Base-by-base conservation (phyloP, 2,113 vertebrate genomes). In the Drymodes brunneopygia region DNA sequence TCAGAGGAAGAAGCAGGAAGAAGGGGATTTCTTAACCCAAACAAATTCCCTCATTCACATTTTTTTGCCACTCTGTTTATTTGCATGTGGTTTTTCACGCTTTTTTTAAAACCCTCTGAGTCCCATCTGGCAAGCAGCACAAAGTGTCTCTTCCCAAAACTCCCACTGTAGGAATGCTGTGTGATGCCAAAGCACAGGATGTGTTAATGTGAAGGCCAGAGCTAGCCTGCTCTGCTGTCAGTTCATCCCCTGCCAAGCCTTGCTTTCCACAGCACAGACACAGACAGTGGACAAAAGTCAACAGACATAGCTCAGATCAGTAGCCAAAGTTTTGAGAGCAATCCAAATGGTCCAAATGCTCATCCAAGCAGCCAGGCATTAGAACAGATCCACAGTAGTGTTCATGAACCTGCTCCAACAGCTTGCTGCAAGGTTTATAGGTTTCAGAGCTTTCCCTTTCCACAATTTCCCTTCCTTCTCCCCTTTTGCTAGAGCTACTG, bases 381-480 rank as follows among this genome's bases (percentile, higher is more conserved):
- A 78, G 12, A 84, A 31, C 17, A 84, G 44, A 91, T 35, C 13
- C 23, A 12, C 40, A 57, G 60, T 2, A 70, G 29, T 3, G 0
- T 20, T 45, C 7, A 12, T 60, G n/a, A 66, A 13, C 10, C 12
- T 58, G 8, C 35, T 61, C 28, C 29, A 29, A 67, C 7, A 44
- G 10, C 31, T 80, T 0, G 0, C 12, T 60, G 3, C 18, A 45
- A 27, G n/a, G 16, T 18, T 20, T 58, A 9, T 22, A 61, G 35
- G 24, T 23, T 74, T 67, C 72, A 82, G 0, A 1, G 2, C 4
- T 36, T 64, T 5, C 8, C 2, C 3, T 6, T 66, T 66, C 21
- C 15, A 10, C 21, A 54, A 11, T 35, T 86, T 81, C 42, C 28
- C 45, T 78, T 74, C 12, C 31, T 35, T 65, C 25, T 28, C 61